Conservation (phyloP, 2,888 invertebrate genomes). For the Horisme vitalbata region DNA sequence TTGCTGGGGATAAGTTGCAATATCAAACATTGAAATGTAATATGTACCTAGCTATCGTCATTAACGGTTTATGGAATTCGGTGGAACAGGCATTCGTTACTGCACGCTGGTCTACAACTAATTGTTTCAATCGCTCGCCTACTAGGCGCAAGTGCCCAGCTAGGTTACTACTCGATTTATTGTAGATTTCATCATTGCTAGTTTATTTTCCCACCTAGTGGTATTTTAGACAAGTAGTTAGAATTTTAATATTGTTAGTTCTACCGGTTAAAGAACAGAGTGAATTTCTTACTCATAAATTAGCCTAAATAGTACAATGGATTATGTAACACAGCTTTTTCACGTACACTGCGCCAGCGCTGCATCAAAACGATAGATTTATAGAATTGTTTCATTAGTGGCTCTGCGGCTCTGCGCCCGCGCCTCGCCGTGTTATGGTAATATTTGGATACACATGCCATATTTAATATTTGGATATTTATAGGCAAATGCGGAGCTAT, state of each 20-base stretch:
- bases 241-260: too few species aligned
- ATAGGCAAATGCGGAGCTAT: constrained; percentile 12
- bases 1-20: too few species aligned
- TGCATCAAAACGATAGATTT: constrained; percentile 23
- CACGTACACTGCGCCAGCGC: neutral
- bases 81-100: too few species aligned
- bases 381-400: constrained; percentile 26
- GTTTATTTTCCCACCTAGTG: too few species aligned
- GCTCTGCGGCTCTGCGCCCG: too few species aligned
- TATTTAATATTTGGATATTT: constrained; percentile 15
- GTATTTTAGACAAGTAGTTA: too few species aligned
- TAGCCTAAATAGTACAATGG: too few species aligned
- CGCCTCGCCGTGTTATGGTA: constrained; percentile 20
- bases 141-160: neutral
- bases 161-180: neutral
- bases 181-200: too few species aligned
- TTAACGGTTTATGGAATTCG: neutral
- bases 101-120: constrained; percentile 13
- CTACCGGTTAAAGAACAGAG: too few species aligned
- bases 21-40: too few species aligned
- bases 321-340: neutral
- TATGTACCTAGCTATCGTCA: too few species aligned
- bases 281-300: too few species aligned
- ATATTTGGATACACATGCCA: constrained; percentile 18
- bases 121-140: constrained; percentile 19